These are phyloP conservation scores for Lichenostomus cassidix DNA, from an alignment of 2,113 vertebrate genomes.

Conservation along the genomic window DNA sequence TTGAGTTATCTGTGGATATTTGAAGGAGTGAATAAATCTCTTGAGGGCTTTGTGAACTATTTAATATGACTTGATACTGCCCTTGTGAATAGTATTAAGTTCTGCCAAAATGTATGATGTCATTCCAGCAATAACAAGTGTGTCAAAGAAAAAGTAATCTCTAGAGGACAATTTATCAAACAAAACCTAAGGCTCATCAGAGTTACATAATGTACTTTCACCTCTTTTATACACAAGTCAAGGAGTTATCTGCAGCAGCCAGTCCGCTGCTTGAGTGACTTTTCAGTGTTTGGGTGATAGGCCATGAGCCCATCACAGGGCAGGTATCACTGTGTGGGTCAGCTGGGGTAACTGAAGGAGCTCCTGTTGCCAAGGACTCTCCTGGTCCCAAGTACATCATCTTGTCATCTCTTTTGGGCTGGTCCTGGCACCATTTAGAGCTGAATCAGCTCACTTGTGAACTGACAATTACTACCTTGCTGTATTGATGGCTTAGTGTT, in stretches of 20 bases:
- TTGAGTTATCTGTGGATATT: neutral
- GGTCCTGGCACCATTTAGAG: neutral
- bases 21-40: neutral
- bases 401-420: neutral
- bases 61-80: neutral
- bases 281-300: neutral
- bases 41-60: neutral
- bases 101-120: neutral
- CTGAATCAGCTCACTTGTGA: neutral
- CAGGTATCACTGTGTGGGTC: neutral
- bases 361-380: neutral
- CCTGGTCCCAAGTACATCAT: neutral
- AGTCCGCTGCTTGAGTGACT: neutral
- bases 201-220: neutral
- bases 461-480: neutral
- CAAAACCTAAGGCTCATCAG: neutral
- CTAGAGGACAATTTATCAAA: constrained; percentile 5
- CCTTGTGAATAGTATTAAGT: neutral
- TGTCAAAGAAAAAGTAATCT: constrained; percentile 20
- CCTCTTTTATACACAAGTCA: neutral
- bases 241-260: neutral
- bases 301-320: neutral
- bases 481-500: neutral
- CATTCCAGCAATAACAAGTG: constrained; percentile 25
- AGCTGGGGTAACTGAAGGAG: neutral